Base-by-base conservation (phyloP, 2,888 invertebrate species). In the Autographa pulchrina region DNA sequence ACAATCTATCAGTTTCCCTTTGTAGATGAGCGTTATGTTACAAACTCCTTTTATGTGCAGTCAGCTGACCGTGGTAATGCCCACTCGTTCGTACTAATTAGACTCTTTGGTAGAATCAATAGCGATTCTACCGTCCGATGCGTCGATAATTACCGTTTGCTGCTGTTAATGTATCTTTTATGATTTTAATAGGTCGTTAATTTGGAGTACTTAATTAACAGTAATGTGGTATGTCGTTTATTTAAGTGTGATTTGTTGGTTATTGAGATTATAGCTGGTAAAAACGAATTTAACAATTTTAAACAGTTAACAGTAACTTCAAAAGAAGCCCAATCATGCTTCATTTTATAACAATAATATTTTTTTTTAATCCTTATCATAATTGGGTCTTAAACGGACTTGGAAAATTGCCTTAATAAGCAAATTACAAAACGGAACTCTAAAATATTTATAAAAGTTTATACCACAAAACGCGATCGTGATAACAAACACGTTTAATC, bases 31-130 rank as follows among this genome's bases (percentile, higher is more conserved):
- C 11, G 13, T 43, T 4, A 9, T 13, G 20, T 56, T 60, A 68
- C 35, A 25, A 48, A 59, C 18, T 41, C 65, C 77, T 72, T 77
- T 77, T 48, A 79, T 71, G 75, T 61, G 41, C 76, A 56, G 72
- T 62, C 56, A 70, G 70, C 59, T 73, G 71, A 65, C 61, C 74
- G 76, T 72, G 79, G 60, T 67, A 66, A 72, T 68, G 76, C 69
- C 58, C 70, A 69, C 60, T 80, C 78, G 73, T 74, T 78, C 61
- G 77, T 8, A 70, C 59, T 78, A 84, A 83, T 75, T 41, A 60
- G 62, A 18, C 74, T 64, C 74, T 78, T 61, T 71, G 32, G 14
- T 58, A 66, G 70, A 80, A 82, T 75, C 38, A 32, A 62, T 69
- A 35, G 31, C 62, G 58, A 69, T 20, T 48, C 72, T 60, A 20